Conservation (phyloP, 2,113 vertebrate genomes). For the Marmota monax region DNA sequence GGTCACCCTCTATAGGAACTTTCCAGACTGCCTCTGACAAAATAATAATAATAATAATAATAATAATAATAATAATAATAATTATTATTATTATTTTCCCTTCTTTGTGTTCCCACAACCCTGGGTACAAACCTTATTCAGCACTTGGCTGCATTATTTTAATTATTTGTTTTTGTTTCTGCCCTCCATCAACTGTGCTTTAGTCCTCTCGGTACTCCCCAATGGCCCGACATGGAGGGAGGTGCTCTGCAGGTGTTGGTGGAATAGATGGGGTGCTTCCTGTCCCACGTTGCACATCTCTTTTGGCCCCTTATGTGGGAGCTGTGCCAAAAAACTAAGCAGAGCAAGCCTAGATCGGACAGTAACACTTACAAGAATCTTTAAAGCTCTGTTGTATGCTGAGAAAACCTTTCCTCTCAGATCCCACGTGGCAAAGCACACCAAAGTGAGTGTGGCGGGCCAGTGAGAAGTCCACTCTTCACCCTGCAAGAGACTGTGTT, state of each 20-base stretch:
- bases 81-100: neutral
- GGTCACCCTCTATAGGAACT: neutral
- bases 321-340: neutral
- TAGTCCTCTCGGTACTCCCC: conserved; percentile 56
- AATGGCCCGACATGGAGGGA: neutral
- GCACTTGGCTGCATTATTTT: conserved; percentile 38
- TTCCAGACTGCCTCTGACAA: neutral
- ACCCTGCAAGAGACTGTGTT: conserved; percentile 72
- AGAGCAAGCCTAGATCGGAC: neutral
- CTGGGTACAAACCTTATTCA: conserved; percentile 46
- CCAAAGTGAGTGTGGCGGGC: neutral
- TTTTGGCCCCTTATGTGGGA: neutral
- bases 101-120: conserved; percentile 5
- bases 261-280: neutral
- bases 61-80: conserved; percentile 13
- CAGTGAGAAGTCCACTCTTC: conserved; percentile 66
- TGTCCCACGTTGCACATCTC: neutral
- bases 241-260: neutral
- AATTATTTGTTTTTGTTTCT: conserved; percentile 66
- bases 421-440: neutral
- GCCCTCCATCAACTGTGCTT: neutral
- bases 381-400: neutral
- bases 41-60: too few relatives aligned
- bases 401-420: neutral
- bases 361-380: neutral